phyloP scores from a whole-genome alignment of 1,140 invertebrate genomes.

The Megathymus violae region DNA sequence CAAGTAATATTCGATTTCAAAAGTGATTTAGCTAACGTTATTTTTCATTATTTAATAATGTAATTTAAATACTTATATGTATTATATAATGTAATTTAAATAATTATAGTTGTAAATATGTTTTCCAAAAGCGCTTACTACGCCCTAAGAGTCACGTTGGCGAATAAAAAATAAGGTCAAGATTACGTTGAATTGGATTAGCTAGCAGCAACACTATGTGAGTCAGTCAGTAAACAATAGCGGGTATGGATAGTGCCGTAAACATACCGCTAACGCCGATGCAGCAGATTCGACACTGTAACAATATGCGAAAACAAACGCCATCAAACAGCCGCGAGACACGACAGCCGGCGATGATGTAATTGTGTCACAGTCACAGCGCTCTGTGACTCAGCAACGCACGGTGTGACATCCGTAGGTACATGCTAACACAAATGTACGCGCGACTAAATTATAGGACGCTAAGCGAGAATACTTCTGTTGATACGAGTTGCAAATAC shows the following conservation, averaged over 20 bases:
- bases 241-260: not conserved
- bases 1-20: too few species aligned
- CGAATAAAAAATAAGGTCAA: slow-evolving; percentile 8
- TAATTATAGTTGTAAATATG: slow-evolving; percentile 6
- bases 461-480: not conserved
- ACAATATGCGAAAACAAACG: slow-evolving; percentile 27
- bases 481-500: too few species aligned
- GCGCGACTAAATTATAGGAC: slow-evolving; percentile 7
- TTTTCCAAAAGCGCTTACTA: too few species aligned
- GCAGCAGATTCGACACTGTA: slow-evolving; percentile 17
- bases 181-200: not conserved
- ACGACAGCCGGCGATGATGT: slow-evolving; percentile 26
- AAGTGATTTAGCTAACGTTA: too few species aligned
- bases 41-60: too few species aligned
- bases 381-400: slow-evolving; percentile 22
- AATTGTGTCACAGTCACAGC: slow-evolving; percentile 33
- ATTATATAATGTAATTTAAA: too few species aligned
- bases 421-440: not conserved
- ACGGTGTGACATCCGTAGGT: slow-evolving; percentile 33
- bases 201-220: slow-evolving; percentile 8
- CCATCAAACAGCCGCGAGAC: slow-evolving; percentile 6
- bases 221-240: slow-evolving; percentile 33
- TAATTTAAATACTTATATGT: too few species aligned
- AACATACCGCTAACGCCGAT: not conserved
- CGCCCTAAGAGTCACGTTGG: not conserved